phyloP scores from a whole-genome alignment of 2,113 vertebrate species.

The Anguilla japonica region DNA sequence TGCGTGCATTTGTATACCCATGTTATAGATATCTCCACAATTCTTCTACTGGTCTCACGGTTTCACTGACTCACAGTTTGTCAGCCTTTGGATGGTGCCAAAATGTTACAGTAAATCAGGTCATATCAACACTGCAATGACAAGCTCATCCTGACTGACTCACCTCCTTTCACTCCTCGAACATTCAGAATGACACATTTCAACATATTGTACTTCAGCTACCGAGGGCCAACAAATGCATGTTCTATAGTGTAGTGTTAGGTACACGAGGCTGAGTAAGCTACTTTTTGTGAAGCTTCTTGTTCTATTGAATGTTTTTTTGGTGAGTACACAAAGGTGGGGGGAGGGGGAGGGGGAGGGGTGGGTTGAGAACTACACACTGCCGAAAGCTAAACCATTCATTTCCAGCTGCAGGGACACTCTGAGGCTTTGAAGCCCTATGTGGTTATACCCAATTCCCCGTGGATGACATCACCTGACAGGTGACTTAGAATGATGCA shows the following conservation, averaged over 20 bases:
- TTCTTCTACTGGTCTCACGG: not conserved
- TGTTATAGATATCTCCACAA: not conserved
- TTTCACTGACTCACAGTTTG: slow-evolving; percentile 22
- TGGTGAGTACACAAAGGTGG: not conserved
- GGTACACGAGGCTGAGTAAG: not conserved
- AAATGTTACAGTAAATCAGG: slow-evolving; percentile 13
- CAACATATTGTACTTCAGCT: not conserved
- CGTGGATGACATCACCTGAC: slow-evolving; percentile 1
- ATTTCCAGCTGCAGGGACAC: not conserved
- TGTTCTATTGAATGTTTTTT: not conserved
- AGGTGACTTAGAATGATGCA: not conserved
- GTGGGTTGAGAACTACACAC: not conserved
- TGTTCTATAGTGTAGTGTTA: not conserved
- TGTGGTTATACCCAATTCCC: not conserved
- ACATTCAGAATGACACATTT: slow-evolving; percentile 1
- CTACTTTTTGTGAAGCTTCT: not conserved
- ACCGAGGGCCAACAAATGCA: not conserved
- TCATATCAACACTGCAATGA: not conserved
- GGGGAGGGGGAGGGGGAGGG: too few species aligned
- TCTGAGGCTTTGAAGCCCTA: not conserved
- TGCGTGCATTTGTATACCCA: not conserved
- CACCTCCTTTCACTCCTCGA: not conserved
- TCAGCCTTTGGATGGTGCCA: slow-evolving; percentile 21
- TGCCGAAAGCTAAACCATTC: not conserved
- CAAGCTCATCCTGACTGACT: slow-evolving; percentile 10